Evolutionary conservation across 2,797 vertebrate species (phyloP).

Genomic region (Apodemus agrarius): DNA sequence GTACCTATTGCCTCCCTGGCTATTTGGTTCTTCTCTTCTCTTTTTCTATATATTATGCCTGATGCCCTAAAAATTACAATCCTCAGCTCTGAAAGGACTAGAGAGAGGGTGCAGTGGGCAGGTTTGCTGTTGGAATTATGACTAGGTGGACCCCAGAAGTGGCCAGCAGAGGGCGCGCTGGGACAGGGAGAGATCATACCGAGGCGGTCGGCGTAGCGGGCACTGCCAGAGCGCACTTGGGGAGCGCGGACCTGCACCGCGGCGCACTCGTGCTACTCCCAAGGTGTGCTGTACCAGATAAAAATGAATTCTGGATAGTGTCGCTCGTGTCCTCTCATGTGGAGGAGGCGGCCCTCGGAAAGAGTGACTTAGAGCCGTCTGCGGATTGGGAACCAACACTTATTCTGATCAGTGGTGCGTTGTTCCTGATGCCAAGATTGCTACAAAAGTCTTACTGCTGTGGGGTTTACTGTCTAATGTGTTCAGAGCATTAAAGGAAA

Average conservation of each 20-base stretch:
- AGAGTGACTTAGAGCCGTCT: background rate
- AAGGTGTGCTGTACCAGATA: background rate
- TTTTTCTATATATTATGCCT: background rate
- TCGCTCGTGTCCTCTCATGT: background rate
- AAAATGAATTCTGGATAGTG: background rate
- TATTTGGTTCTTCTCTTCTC: background rate
- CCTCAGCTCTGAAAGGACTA: background rate
- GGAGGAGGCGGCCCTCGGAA: background rate
- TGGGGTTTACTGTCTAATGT: background rate
- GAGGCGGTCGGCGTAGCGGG: rapidly evolving
- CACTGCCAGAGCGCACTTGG: background rate
- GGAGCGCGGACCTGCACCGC: background rate
- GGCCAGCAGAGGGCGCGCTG: conserved; percentile 74
- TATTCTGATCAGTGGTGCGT: background rate
- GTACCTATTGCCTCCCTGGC: background rate
- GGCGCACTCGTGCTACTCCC: background rate
- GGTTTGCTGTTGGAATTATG: background rate
- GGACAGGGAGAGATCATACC: background rate
- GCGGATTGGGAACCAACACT: background rate
- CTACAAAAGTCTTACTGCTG: background rate
- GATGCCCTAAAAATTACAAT: background rate
- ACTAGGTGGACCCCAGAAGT: background rate
- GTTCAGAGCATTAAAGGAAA: background rate
- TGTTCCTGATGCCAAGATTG: background rate
- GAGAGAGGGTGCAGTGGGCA: no score